Base-by-base conservation (phyloP, 2,113 vertebrate species). In the Axis porcinus region DNA sequence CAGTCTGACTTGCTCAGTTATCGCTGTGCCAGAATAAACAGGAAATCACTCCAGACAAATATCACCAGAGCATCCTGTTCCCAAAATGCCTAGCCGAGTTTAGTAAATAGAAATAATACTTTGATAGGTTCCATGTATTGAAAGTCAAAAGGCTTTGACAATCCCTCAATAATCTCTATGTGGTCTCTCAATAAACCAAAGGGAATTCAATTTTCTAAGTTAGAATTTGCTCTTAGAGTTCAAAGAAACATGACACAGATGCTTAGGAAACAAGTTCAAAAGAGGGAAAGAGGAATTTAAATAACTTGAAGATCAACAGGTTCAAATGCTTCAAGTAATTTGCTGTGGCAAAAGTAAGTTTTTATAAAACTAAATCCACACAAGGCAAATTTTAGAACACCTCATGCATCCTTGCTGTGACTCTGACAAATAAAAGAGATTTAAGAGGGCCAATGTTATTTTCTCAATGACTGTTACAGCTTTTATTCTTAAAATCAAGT, bases 211-310 rank as follows among this genome's bases (percentile, higher is more conserved):
- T 67, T 76, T 83, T 76, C n/a, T n/a, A 94, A 87, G 40, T 85
- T 70, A 92, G 4, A 89, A 21, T 95, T 93, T 86, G 19, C 23
- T 70, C n/a, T 94, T 30, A 70, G 55, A 86, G 17, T 93, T 78
- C n/a, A 94, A 95, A 60, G 23, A 92, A 17, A 81, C 62, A 76
- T 6, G 21, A 78, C 7, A 57, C 7, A 62, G 11, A 57, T 60
- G n/a, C 43, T 82, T 84, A 94, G 92, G 95, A 93, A 91, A 40
- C 4, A 95, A 91, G 14, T 84, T 94, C 43, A 54, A 33, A 92
- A 81, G 36, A 91, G 4, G 2, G 83, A 89, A 82, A 70, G 30
- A 27, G 25, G 19, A 36, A 30, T 83, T 91, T 74, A 91, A 62
- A 16, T 83, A 89, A 8, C 25, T 86, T 15, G 9, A 92, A 55